These are phyloP conservation scores for Actenoides lindsayi DNA, from an alignment of 2,113 vertebrate species.

Conservation along the genomic window DNA sequence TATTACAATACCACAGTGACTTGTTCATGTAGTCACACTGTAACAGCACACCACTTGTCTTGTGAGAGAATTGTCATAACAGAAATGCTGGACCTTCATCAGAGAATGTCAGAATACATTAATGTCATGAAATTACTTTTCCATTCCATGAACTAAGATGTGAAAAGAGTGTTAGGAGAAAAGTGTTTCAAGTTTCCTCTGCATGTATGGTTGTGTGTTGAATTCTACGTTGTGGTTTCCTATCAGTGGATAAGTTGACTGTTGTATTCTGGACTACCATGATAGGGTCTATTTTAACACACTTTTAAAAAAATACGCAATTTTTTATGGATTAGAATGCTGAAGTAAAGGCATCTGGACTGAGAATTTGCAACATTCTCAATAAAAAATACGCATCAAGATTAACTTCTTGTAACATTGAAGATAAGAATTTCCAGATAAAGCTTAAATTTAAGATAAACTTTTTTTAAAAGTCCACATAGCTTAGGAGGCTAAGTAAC, in stretches of 20 bases:
- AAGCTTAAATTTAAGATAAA: not conserved
- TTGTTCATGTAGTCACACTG: not conserved
- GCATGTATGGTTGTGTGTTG: rapidly evolving
- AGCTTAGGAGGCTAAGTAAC: not conserved
- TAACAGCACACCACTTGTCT: not conserved
- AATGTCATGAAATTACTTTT: not conserved
- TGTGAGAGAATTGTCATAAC: not conserved
- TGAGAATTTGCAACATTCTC: not conserved
- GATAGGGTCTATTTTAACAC: not conserved
- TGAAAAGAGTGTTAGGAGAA: not conserved
- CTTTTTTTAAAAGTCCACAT: not conserved
- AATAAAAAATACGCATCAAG: not conserved
- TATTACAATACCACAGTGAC: not conserved
- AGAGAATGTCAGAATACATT: not conserved
- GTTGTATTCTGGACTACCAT: not conserved
- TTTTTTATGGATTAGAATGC: not conserved
- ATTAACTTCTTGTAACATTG: not conserved
- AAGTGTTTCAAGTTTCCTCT: not conserved
- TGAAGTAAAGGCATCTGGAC: not conserved
- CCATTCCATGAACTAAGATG: not conserved
- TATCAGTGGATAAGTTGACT: not conserved
- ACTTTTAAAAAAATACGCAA: not conserved
- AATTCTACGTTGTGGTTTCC: not conserved
- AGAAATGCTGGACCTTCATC: not conserved
- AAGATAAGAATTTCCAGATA: not conserved